Conservation (phyloP, 2,888 invertebrate species). For the Parapristionchus giblindavisi region DNA sequence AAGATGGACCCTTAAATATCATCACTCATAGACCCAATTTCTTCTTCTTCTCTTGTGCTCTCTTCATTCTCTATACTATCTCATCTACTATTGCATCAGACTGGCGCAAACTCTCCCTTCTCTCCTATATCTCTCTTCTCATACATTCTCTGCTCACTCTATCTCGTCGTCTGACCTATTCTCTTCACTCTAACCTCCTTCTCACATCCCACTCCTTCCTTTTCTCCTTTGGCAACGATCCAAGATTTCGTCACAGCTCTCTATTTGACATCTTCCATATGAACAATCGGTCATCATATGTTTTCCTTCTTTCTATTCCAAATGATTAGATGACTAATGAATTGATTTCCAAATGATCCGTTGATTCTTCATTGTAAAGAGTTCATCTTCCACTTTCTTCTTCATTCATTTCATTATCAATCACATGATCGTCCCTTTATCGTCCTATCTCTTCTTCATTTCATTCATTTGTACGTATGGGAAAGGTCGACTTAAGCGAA, state of each 20-base stretch:
- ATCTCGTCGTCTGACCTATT: not conserved
- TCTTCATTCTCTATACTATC: not conserved
- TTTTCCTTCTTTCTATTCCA: too few relatives aligned
- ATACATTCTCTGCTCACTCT: not conserved
- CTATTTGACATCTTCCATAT: too few relatives aligned
- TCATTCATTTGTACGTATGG: too few relatives aligned
- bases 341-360: too few relatives aligned
- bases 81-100: conserved; percentile 26
- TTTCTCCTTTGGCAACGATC: too few relatives aligned
- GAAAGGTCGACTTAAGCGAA: too few relatives aligned
- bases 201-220: conserved; percentile 5
- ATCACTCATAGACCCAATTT: not conserved
- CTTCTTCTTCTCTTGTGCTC: conserved; percentile 19
- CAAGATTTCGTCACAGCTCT: too few relatives aligned
- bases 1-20: not conserved
- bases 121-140: not conserved
- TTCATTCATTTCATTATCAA: not conserved
- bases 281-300: too few relatives aligned
- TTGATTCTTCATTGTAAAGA: too few relatives aligned
- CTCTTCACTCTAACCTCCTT: not conserved
- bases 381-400: not conserved
- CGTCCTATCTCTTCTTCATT: too few relatives aligned
- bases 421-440: too few relatives aligned
- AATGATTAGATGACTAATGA: too few relatives aligned
- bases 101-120: conserved; percentile 21